A percentile compares a stretch with the other conserved stretches of the same genome.
Conservation (phyloP, 2,797 vertebrate genomes). For the Coccyzus lansbergi region DNA sequence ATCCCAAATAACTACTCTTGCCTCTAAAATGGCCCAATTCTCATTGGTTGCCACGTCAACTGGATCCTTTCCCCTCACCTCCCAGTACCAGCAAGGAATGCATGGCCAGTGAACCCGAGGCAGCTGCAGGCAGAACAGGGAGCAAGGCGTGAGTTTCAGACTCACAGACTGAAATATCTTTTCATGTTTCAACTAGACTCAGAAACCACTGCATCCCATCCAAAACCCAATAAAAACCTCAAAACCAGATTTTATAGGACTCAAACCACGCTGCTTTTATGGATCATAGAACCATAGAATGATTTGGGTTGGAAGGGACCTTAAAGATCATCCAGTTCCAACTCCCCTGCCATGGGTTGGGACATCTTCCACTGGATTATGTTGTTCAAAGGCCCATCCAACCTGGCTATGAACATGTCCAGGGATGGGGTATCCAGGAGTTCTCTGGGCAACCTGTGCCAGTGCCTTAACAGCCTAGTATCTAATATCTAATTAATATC, state of each 20-base stretch:
- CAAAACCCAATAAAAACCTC: neutral
- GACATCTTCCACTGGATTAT: no score
- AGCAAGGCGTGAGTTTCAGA: neutral
- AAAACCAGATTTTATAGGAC: neutral
- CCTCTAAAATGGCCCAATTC: neutral
- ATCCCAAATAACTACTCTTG: neutral
- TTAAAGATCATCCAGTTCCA: no score
- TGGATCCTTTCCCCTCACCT: neutral
- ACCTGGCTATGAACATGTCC: no score
- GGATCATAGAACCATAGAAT: no score
- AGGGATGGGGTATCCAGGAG: no score
- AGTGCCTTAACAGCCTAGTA: no score
- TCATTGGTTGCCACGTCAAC: rapidly evolving
- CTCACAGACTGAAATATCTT: neutral
- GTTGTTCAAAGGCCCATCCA: no score
- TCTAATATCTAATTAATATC: no score
- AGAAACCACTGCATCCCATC: neutral
- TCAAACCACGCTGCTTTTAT: neutral
- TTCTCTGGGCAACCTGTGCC: no score
- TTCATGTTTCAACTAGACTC: neutral
- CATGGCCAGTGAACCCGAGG: no score
- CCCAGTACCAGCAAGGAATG: rapidly evolving
- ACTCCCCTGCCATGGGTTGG: no score
- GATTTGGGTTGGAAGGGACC: no score
- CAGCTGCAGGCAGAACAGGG: neutral